Percentiles rank a stretch among this genome's conserved stretches.
These are phyloP conservation scores for Callionymus lyra DNA, from an alignment of 2,113 vertebrate genomes.

Conservation along the genomic window DNA sequence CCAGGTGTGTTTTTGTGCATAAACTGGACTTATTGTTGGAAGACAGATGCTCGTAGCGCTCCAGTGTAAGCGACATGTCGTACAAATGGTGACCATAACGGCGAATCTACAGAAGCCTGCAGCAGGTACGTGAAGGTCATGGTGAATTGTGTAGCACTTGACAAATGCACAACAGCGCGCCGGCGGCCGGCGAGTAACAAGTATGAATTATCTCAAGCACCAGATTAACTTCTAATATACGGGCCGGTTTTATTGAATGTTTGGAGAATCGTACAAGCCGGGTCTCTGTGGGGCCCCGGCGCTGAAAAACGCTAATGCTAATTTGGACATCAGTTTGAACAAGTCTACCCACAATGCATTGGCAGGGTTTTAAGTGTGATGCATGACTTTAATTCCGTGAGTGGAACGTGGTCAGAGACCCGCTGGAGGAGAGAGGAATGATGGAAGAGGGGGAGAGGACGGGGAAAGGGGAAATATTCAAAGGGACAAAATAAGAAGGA, in stretches of 20 bases:
- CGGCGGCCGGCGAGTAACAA: neutral
- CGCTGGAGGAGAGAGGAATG: conserved; percentile 40
- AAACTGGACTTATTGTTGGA: conserved; percentile 9
- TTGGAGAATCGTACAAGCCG: conserved; percentile 33
- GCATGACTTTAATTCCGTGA: conserved; percentile 68
- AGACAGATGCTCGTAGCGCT: conserved; percentile 22
- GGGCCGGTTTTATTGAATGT: conserved; percentile 22
- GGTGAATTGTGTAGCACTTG: conserved; percentile 12
- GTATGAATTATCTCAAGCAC: conserved; percentile 4
- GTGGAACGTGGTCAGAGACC: conserved; percentile 58
- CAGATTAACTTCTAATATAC: conserved; percentile 9
- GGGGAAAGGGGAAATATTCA: conserved; percentile 14
- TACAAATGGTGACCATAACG: conserved; percentile 20
- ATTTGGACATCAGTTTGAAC: conserved; percentile 61
- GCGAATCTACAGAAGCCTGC: conserved; percentile 22
- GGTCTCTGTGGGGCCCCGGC: conserved; percentile 13
- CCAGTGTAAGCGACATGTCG: conserved; percentile 14
- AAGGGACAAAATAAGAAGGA: conserved; percentile 6
- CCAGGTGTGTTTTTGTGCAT: conserved; percentile 12
- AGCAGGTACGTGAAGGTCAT: conserved; percentile 17
- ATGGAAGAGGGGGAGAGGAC: conserved; percentile 20
- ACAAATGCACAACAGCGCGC: conserved; percentile 6
- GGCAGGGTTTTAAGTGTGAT: conserved; percentile 65
- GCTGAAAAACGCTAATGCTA: conserved; percentile 46
- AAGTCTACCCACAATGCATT: conserved; percentile 62